Conservation (phyloP, 2,888 invertebrate species). For the Dichetophora obliterata region DNA sequence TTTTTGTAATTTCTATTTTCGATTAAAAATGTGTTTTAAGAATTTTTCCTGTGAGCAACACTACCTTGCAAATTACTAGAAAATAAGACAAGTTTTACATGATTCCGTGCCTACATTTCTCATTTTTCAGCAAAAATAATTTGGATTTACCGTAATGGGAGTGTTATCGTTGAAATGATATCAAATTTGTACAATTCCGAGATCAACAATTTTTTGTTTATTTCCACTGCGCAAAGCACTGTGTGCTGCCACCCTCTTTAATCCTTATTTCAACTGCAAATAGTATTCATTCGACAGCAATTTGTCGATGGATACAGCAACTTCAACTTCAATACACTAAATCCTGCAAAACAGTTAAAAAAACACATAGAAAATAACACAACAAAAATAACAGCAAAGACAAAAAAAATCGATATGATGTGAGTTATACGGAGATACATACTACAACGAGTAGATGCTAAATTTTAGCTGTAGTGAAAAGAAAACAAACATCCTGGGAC, state of each 20-base stretch:
- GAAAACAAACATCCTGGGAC: background rate
- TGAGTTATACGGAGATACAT: background rate
- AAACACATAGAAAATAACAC: slow-evolving; percentile 1
- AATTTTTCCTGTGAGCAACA: too few relatives aligned
- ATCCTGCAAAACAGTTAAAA: slow-evolving; percentile 1
- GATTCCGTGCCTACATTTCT: too few relatives aligned
- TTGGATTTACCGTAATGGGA: too few relatives aligned
- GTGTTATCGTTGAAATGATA: too few relatives aligned
- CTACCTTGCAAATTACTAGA: too few relatives aligned
- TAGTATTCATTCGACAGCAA: slow-evolving; percentile 21
- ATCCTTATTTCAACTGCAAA: background rate
- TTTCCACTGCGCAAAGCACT: too few relatives aligned
- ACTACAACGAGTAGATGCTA: background rate
- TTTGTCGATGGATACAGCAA: slow-evolving; percentile 10
- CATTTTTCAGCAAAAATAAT: too few relatives aligned
- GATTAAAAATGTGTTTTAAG: too few relatives aligned
- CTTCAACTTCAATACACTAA: background rate
- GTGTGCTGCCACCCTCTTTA: background rate
- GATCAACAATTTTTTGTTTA: too few relatives aligned
- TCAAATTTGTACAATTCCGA: too few relatives aligned
- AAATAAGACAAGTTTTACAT: too few relatives aligned
- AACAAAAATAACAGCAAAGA: slow-evolving; percentile 9
- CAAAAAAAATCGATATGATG: slow-evolving; percentile 31
- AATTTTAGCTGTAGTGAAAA: background rate
- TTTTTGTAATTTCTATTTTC: too few relatives aligned